Conservation (phyloP, 2,113 vertebrate genomes). For the Lycaon pictus region DNA sequence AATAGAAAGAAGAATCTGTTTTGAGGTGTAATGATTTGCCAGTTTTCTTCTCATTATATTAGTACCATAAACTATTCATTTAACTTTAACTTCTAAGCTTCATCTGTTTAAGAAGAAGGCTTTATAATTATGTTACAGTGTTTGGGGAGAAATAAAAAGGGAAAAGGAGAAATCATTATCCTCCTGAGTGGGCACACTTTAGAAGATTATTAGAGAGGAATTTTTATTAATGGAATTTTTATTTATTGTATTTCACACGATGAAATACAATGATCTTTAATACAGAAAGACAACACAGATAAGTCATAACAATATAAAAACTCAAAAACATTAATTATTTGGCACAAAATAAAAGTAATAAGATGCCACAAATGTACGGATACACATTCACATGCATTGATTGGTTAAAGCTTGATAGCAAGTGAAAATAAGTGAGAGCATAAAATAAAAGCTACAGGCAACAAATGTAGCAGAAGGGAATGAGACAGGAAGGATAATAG, state of each 20-base stretch:
- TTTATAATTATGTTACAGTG: not conserved
- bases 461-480: constrained; percentile 57
- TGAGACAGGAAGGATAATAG: constrained; percentile 45
- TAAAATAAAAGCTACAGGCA: constrained; percentile 63
- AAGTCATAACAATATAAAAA: not conserved
- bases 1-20: constrained; percentile 58
- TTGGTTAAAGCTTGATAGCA: not conserved
- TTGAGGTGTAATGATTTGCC: constrained; percentile 43
- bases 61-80: not conserved
- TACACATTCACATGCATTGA: not conserved
- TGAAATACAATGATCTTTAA: not conserved
- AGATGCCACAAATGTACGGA: not conserved
- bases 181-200: not conserved
- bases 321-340: not conserved
- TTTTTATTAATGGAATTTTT: not conserved
- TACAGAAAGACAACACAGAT: not conserved
- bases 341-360: constrained; percentile 7
- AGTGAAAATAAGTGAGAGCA: constrained; percentile 16
- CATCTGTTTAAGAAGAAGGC: not conserved
- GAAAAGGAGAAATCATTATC: not conserved
- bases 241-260: not conserved
- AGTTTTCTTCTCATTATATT: not conserved
- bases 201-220: not conserved
- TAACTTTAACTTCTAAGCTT: not conserved
- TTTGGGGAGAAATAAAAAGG: not conserved